Evolutionary conservation across 1,140 invertebrate genomes (phyloP), one percentile per base, ranked within the genome.

Genomic region (Bombus consobrinus): DNA sequence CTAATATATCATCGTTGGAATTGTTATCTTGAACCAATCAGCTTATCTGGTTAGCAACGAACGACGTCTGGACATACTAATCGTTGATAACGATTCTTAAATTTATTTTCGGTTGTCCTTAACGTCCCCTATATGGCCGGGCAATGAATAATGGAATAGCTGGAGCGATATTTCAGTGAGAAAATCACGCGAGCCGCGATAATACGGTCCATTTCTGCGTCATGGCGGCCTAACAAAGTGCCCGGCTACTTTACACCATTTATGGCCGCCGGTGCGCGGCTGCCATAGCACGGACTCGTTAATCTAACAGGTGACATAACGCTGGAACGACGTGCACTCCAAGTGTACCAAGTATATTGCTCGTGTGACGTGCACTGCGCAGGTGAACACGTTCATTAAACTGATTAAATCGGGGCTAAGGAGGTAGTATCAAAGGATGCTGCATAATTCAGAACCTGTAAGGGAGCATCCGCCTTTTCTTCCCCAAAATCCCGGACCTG

Each of bases 301-400:
- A 84, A 84, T 84, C 66, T 84, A 79, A 57, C 39, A 71, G 69
- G 76, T 72, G 83, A 84, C 83, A 72, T 78, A 83, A 83, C 64
- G 39, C 37, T 62, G 53, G 75, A 78, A 69, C 66, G 66, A 72
- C 47, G 66, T 34, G 18, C 66, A 32, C 53, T 83, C 37, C 62
- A 43, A 69, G 83, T 62, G 66, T 53, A 59, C 13, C 37, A 47
- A 62, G 53, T 71, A 79, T 79, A 84, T 72, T n/a, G 47, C 83
- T 43, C 75, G 47, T 78, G 39, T 71, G 53, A 71, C 69, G 53
- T 13, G 39, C 32, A 12, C 62, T 34, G 72, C 32, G 57, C 73
- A 83, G 53, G 66, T 71, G 66, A 84, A 84, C 66, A 79, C 66
- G 39, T 84, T 84, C 76, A 47, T 84, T 84, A 79, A 79, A 79